Conservation (phyloP, 2,113 vertebrate genomes). For the Hippoglossus stenolepis region DNA sequence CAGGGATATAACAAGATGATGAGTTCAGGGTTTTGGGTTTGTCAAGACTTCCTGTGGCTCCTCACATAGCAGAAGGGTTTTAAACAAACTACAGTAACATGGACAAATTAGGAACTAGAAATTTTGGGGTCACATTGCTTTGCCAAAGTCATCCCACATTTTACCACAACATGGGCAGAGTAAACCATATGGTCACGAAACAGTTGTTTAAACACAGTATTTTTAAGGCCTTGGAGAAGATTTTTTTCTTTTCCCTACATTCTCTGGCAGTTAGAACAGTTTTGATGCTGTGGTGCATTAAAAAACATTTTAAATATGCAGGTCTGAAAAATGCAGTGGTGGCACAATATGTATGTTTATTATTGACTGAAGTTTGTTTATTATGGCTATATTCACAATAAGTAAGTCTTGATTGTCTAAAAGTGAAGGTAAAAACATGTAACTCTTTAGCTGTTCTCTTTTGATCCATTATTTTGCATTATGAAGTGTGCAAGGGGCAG, state of each 20-base stretch:
- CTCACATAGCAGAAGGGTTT: background rate
- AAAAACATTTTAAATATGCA: background rate
- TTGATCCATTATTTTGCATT: too few species aligned
- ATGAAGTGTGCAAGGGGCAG: too few species aligned
- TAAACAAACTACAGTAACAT: background rate
- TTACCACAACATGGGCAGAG: background rate
- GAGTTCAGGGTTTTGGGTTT: background rate
- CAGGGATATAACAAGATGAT: slow-evolving; percentile 21
- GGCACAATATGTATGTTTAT: background rate
- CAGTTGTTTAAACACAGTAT: background rate
- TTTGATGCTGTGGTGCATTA: background rate
- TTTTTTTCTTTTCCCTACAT: background rate
- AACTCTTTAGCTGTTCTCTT: background rate
- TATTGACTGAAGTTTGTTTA: background rate
- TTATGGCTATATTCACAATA: background rate
- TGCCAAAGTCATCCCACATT: slow-evolving; percentile 20
- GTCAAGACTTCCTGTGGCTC: slow-evolving; percentile 5
- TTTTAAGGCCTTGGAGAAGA: background rate
- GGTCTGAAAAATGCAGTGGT: background rate
- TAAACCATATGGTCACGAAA: slow-evolving; percentile 13
- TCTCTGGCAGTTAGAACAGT: background rate
- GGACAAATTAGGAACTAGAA: slow-evolving; percentile 1
- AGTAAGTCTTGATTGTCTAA: background rate
- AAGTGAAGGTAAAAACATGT: background rate
- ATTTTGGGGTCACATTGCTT: slow-evolving; percentile 2